Evolutionary conservation across 2,797 vertebrate genomes (phyloP).

Genomic region (Yasuhikotakia modesta): DNA sequence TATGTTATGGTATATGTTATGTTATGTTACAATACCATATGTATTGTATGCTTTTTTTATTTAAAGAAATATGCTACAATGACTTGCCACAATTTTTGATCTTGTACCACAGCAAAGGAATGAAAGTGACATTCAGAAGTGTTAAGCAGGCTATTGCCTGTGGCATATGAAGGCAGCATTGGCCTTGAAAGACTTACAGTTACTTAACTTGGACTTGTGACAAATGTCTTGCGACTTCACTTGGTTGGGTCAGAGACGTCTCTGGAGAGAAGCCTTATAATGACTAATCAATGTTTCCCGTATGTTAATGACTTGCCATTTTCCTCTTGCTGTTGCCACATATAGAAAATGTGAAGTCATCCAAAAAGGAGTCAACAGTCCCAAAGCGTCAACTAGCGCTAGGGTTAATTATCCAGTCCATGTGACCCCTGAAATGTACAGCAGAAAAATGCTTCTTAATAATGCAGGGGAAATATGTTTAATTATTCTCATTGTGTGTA

Average conservation of each 20-base stretch:
- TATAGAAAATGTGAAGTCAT: not conserved
- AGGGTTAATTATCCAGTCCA: not conserved
- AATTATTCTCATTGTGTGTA: conserved; percentile 3
- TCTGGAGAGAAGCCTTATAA: not conserved
- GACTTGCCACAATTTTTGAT: too few relatives aligned
- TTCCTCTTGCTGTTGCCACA: not conserved
- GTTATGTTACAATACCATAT: too few relatives aligned
- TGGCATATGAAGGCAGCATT: too few relatives aligned
- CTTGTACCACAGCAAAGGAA: too few relatives aligned
- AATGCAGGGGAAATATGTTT: conserved; percentile 17
- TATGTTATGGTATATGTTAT: too few relatives aligned
- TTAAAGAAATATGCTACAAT: too few relatives aligned
- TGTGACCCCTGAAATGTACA: not conserved
- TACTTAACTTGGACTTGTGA: too few relatives aligned
- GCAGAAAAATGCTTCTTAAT: not conserved
- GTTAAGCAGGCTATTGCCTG: too few relatives aligned
- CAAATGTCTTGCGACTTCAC: not conserved
- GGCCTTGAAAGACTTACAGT: too few relatives aligned
- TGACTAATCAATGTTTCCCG: too few relatives aligned
- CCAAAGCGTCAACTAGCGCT: not conserved
- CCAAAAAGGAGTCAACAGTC: not conserved
- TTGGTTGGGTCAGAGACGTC: not conserved
- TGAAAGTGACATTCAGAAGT: too few relatives aligned
- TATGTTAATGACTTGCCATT: not conserved
- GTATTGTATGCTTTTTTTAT: too few relatives aligned